phyloP scores from a whole-genome alignment of 2,888 invertebrate species.

The Odontomyia ornata region DNA sequence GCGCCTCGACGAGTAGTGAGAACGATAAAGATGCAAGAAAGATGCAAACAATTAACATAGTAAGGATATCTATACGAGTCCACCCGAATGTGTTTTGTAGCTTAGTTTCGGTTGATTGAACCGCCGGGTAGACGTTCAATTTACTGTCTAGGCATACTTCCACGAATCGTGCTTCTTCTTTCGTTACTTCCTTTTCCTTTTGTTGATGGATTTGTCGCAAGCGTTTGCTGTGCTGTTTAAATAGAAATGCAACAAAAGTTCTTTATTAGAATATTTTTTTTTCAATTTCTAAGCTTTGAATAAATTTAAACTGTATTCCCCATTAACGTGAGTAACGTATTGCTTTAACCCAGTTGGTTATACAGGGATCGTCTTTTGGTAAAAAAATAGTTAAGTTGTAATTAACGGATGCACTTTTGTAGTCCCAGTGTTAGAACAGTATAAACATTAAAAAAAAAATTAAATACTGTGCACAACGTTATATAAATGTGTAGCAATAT shows the following conservation, averaged over 20 bases:
- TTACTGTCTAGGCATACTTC: conserved; percentile 40
- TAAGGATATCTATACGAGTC: conserved; percentile 89
- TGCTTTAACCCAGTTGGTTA: too few species aligned
- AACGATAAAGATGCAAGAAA: conserved; percentile 85
- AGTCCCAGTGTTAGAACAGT: too few species aligned
- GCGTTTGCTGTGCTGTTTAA: conserved; percentile 61
- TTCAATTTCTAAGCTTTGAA: too few species aligned
- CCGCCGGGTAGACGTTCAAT: not conserved
- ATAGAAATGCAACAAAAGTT: conserved; percentile 30
- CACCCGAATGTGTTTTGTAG: conserved; percentile 91
- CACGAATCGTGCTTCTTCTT: conserved; percentile 42
- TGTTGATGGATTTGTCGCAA: conserved; percentile 4
- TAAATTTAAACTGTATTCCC: too few species aligned
- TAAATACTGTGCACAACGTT: too few species aligned
- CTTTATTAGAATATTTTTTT: too few species aligned
- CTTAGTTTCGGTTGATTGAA: conserved; percentile 67
- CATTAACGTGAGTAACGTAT: too few species aligned
- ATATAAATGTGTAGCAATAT: too few species aligned
- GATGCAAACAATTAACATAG: conserved; percentile 81
- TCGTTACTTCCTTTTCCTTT: conserved; percentile 9
- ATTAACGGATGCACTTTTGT: too few species aligned
- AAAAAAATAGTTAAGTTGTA: too few species aligned
- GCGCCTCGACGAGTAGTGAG: conserved; percentile 80
- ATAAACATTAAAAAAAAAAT: too few species aligned
- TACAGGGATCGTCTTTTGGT: too few species aligned